Evolutionary conservation across 1,140 invertebrate species (phyloP).

Genomic region (Dendrolimus kikuchii): DNA sequence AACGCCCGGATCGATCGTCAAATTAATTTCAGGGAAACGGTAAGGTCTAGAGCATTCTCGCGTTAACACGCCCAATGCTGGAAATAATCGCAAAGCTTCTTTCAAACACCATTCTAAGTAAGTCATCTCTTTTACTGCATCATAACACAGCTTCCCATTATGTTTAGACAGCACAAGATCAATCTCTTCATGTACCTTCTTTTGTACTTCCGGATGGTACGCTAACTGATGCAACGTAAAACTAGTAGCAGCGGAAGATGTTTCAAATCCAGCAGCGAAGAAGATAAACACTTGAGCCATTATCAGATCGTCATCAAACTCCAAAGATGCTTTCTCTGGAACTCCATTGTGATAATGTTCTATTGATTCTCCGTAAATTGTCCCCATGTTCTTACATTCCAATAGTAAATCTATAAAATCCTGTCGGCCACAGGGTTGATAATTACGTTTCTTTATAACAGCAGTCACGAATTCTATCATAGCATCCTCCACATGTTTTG

Average conservation of each 20-base stretch:
- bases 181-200: constrained; percentile 73
- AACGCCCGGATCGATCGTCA: constrained; percentile 53
- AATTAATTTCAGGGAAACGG: constrained; percentile 48
- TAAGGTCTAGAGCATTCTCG: constrained; percentile 59
- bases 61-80: constrained; percentile 56
- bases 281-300: constrained; percentile 73
- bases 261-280: constrained; percentile 75
- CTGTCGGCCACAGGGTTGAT: constrained; percentile 47
- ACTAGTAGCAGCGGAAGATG: constrained; percentile 72
- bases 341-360: constrained; percentile 50
- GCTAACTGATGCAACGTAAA: constrained; percentile 73
- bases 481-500: constrained; percentile 22
- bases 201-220: constrained; percentile 72
- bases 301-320: constrained; percentile 41
- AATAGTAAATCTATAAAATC: constrained; percentile 75
- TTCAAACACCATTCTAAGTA: constrained; percentile 59
- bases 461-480: constrained; percentile 24
- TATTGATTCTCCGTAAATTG: constrained; percentile 42
- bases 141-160: constrained; percentile 52
- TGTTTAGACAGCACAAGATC: constrained; percentile 55
- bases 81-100: constrained; percentile 69
- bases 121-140: constrained; percentile 59
- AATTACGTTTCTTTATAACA: constrained; percentile 32
- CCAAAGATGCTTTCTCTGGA: constrained; percentile 26
- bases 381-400: constrained; percentile 62